Percentiles rank a stretch among this genome's conserved stretches.
These are phyloP conservation scores for Carcina quercana DNA, from an alignment of 2,888 invertebrate genomes.

Conservation along the genomic window DNA sequence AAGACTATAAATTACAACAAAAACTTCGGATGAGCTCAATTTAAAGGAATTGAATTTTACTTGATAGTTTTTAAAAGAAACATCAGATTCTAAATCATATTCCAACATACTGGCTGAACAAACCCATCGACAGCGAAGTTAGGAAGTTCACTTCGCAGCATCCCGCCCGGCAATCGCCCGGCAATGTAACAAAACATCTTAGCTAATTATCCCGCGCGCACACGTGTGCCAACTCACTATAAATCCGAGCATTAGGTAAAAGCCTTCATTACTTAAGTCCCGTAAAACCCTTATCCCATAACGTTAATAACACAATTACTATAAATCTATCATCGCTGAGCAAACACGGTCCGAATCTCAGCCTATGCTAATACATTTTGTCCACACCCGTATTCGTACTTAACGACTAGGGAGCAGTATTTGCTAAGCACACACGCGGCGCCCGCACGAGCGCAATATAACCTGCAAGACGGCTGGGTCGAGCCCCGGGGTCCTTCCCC, in stretches of 20 bases:
- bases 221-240: constrained; percentile 63
- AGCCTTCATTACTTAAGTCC: constrained; percentile 72
- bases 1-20: too few relatives aligned
- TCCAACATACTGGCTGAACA: too few relatives aligned
- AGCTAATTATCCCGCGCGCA: constrained; percentile 41
- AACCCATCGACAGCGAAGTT: too few relatives aligned
- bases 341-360: constrained; percentile 73
- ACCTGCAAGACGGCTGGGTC: constrained; percentile 68
- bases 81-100: too few relatives aligned
- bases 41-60: too few relatives aligned
- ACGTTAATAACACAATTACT: constrained; percentile 75
- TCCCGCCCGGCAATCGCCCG: too few relatives aligned
- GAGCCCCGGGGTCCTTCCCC: constrained; percentile 63
- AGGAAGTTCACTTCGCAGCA: too few relatives aligned
- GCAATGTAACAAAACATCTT: constrained; percentile 22
- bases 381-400: constrained; percentile 74
- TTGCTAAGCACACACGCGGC: constrained; percentile 69
- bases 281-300: constrained; percentile 74
- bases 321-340: constrained; percentile 73
- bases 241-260: constrained; percentile 67
- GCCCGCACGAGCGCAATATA: constrained; percentile 71
- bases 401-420: constrained; percentile 70
- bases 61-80: too few relatives aligned
- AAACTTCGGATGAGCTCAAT: too few relatives aligned
- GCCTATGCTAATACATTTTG: constrained; percentile 75